Percentiles rank a stretch among this genome's conserved stretches.
These are phyloP conservation scores for Drosophila seclusa DNA, from an alignment of 2,888 invertebrate species.

Conservation along the genomic window DNA sequence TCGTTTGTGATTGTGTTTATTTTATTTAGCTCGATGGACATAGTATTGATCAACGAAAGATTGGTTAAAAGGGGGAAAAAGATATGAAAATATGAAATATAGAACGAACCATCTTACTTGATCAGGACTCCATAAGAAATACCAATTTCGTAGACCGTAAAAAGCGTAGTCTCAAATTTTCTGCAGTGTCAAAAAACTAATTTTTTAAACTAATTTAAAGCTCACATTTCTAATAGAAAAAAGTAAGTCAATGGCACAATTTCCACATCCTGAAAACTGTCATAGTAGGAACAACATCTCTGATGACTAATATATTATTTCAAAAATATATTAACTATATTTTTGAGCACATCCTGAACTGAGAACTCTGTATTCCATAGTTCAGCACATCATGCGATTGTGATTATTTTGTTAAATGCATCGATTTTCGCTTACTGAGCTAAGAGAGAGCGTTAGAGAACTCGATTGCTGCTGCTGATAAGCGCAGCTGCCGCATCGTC, in stretches of 20 bases:
- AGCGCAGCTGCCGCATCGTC: conserved; percentile 31
- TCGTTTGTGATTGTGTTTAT: not conserved
- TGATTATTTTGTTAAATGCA: conserved; percentile 38
- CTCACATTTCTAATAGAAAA: not conserved
- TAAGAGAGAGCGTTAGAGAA: conserved; percentile 44
- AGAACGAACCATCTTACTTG: no score
- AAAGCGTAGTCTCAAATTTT: not conserved
- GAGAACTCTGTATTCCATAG: conserved; percentile 11
- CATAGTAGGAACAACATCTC: not conserved
- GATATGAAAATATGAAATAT: not conserved
- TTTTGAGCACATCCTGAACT: not conserved
- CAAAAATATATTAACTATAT: not conserved
- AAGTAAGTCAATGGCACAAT: not conserved
- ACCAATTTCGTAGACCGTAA: not conserved
- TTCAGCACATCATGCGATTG: conserved; percentile 8
- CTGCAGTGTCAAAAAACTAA: not conserved
- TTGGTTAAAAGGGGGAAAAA: not conserved
- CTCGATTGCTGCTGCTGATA: conserved; percentile 60
- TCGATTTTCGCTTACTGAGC: conserved; percentile 66
- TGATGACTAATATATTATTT: not conserved
- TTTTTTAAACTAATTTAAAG: not conserved
- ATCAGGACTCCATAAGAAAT: not conserved
- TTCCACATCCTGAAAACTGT: not conserved
- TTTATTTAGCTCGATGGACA: not conserved
- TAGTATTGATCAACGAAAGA: not conserved